Conservation (phyloP, 1,140 invertebrate genomes). For the Drosophila rhopaloa region DNA sequence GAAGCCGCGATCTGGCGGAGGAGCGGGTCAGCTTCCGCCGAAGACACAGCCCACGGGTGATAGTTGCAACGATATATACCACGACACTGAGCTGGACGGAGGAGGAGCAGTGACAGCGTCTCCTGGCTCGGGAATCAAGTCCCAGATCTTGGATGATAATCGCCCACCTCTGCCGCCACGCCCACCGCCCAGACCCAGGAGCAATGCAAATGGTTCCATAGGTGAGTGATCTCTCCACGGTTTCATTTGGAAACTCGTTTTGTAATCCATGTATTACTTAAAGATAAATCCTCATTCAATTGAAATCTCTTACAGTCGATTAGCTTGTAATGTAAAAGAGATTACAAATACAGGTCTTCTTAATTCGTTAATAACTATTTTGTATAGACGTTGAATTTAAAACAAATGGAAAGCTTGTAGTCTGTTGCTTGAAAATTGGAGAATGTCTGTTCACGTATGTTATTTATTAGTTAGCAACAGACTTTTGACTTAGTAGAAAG, state of each 20-base stretch:
- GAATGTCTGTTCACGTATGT: too few relatives aligned
- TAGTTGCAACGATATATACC: slow-evolving; percentile 72
- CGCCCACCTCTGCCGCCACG: slow-evolving; percentile 80
- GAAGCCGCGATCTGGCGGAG: slow-evolving; percentile 50
- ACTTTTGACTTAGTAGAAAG: too few relatives aligned
- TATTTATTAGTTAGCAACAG: too few relatives aligned
- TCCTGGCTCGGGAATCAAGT: slow-evolving; percentile 42
- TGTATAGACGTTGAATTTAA: too few relatives aligned
- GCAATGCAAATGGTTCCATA: slow-evolving; percentile 56
- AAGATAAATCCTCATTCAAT: too few relatives aligned
- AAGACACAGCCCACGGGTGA: slow-evolving; percentile 50
- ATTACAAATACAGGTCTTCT: too few relatives aligned
- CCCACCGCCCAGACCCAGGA: slow-evolving; percentile 76
- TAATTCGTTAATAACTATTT: too few relatives aligned
- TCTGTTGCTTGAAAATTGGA: too few relatives aligned
- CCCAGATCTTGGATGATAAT: slow-evolving; percentile 67
- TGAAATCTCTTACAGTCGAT: too few relatives aligned
- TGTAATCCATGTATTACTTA: background rate
- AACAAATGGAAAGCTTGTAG: too few relatives aligned
- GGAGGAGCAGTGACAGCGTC: slow-evolving; percentile 39
- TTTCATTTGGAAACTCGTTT: background rate
- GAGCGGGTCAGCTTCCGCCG: slow-evolving; percentile 42
- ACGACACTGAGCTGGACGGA: slow-evolving; percentile 70
- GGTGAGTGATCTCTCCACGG: slow-evolving; percentile 53
- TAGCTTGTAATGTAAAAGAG: too few relatives aligned